Conservation (phyloP, 1,140 invertebrate species). For the Brachionus calyciflorus region DNA sequence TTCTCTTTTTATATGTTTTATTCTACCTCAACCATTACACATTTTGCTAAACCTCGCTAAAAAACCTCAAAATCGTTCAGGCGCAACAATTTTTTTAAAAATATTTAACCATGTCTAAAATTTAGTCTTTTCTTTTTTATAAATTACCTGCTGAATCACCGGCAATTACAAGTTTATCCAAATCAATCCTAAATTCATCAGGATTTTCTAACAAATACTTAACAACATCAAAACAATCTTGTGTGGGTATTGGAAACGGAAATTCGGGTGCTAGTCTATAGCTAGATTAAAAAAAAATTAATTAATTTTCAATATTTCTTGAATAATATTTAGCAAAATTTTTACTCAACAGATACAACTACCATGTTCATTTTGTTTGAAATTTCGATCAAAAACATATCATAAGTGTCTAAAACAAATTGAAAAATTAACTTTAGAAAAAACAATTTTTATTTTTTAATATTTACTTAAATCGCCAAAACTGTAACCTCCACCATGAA, state of each 20-base stretch:
- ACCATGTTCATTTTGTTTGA: slow-evolving; percentile 41
- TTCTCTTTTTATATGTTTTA: too few relatives aligned
- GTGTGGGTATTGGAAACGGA: slow-evolving; percentile 12
- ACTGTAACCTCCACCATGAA: slow-evolving; percentile 37
- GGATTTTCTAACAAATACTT: neutral
- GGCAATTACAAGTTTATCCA: slow-evolving; percentile 4
- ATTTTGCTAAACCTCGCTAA: too few relatives aligned
- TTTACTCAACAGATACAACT: slow-evolving; percentile 54
- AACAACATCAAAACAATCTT: slow-evolving; percentile 21
- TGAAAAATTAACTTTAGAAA: neutral
- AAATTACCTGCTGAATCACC: slow-evolving; percentile 35
- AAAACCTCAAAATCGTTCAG: too few relatives aligned
- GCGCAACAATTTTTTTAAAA: too few relatives aligned
- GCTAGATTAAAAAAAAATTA: neutral
- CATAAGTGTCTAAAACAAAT: slow-evolving; percentile 14
- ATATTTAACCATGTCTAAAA: too few relatives aligned
- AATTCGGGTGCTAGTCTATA: slow-evolving; percentile 28
- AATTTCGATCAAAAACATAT: slow-evolving; percentile 39
- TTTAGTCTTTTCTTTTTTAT: neutral
- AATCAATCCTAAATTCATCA: slow-evolving; percentile 13
- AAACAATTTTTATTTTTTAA: neutral
- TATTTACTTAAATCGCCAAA: slow-evolving; percentile 10
- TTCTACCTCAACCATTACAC: too few relatives aligned
- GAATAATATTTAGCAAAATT: neutral
- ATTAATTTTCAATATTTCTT: neutral